A percentile compares a stretch with the other conserved stretches of the same genome.
phyloP scores from a whole-genome alignment of 1,140 invertebrate genomes.

The Neodiprion virginianus region DNA sequence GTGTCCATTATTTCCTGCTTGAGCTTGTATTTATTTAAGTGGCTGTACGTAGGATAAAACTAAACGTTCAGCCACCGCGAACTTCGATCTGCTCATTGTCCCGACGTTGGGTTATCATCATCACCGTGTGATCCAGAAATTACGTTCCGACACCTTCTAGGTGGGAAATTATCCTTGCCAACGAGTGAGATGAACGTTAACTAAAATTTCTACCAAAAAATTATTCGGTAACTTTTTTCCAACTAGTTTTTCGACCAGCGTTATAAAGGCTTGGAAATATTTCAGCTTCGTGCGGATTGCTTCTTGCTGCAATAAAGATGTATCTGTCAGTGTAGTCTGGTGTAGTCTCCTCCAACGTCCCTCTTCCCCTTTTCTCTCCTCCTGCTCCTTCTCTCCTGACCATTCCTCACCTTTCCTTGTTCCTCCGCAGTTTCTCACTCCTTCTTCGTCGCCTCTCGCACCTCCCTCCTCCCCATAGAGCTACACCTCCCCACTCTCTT shows the following conservation, averaged over 20 bases:
- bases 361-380: conserved; percentile 19
- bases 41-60: not conserved
- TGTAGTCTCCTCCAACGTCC: conserved; percentile 17
- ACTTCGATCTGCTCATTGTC: too few relatives aligned
- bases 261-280: conserved; percentile 16
- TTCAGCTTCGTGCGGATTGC: conserved; percentile 36
- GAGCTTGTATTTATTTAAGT: not conserved
- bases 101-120: too few relatives aligned
- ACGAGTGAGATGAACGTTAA: too few relatives aligned
- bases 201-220: not conserved
- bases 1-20: conserved; percentile 1
- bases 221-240: not conserved
- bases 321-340: conserved; percentile 43
- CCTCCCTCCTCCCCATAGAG: not conserved
- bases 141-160: too few relatives aligned
- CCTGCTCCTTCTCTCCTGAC: not conserved
- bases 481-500: not conserved
- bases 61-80: not conserved
- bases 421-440: not conserved
- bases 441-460: not conserved
- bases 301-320: conserved; percentile 43
- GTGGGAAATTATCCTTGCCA: too few relatives aligned
- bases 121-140: too few relatives aligned
- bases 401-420: conserved; percentile 2
- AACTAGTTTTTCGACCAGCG: not conserved